Base-by-base conservation (phyloP, 2,113 vertebrate genomes). In the Anas platyrhynchos region DNA sequence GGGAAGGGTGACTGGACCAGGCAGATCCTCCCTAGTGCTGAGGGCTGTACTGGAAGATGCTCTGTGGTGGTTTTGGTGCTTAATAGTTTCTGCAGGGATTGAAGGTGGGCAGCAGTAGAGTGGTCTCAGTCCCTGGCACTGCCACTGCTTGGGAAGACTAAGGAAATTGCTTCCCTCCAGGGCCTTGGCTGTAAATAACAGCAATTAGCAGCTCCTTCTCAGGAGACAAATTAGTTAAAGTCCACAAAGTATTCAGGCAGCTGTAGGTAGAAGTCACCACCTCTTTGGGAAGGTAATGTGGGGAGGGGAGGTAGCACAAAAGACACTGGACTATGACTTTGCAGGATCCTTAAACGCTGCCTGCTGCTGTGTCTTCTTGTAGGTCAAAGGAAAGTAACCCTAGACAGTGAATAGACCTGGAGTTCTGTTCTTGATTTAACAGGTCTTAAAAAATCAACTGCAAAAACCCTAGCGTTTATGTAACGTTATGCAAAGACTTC, bases 261-360 rank as follows among this genome's bases (percentile, higher is more conserved):
- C 34, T 50, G n/a, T 16, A 62, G 34, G 17, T 5, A 27, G 23
- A 59, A 75, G 41, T 62, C 0, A 0, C 17, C 11, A 7, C 23
- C 9, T 58, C 14, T 68, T 90, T 86, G 34, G 58, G 52, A 32
- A 76, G 73, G 6, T 1, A 3, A 85, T 65, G 61, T 0, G 4
- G 14, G n/a, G 13, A 61, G 67, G 29, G 59, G 26, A 65, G 34
- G 6, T 16, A 56, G 75, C 14, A 10, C 16, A 13, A 0, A 3
- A 71, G 16, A 20, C 22, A 12, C 22, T 0, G 3, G 63, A 26
- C 9, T 77, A 32, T 20, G 43, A 62, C 22, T 83, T 54, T 68
- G 17, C 63, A 1, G 1, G 26, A 43, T 41, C 0, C 0, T 85
- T 56, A 44, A 67, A 18, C 11, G 20, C 55, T 25, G 18, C 0